phyloP scores from a whole-genome alignment of 2,888 invertebrate genomes.

The Eupithecia insigniata region DNA sequence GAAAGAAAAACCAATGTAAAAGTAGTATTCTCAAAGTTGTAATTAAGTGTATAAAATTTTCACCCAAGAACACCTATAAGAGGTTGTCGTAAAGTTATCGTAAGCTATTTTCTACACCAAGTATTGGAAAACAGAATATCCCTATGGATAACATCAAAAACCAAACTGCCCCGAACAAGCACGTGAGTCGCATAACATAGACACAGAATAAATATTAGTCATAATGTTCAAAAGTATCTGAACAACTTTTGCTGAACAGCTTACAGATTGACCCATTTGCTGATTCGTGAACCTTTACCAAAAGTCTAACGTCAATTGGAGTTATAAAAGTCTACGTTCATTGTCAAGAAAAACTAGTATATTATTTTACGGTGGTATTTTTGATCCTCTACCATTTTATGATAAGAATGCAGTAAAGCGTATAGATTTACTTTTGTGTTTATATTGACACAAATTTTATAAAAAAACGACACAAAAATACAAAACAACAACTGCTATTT shows the following conservation, averaged over 20 bases:
- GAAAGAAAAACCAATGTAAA: not conserved
- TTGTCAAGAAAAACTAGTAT: no score
- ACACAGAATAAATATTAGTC: slow-evolving; percentile 24
- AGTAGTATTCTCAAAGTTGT: not conserved
- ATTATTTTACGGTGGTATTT: not conserved
- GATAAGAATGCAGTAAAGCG: not conserved
- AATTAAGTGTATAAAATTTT: not conserved
- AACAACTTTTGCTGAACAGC: slow-evolving; percentile 9
- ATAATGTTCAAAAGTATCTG: slow-evolving; percentile 16
- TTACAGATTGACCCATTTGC: not conserved
- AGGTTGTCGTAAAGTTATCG: not conserved
- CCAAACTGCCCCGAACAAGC: slow-evolving; percentile 40
- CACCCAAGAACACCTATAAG: not conserved
- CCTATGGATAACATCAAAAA: slow-evolving; percentile 39
- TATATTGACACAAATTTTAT: not conserved
- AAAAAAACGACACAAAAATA: no score
- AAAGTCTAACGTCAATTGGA: no score
- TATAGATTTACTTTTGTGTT: not conserved
- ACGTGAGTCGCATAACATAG: slow-evolving; percentile 41
- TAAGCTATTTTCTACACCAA: slow-evolving; percentile 32
- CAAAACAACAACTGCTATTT: no score
- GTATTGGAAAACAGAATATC: slow-evolving; percentile 41
- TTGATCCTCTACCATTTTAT: not conserved
- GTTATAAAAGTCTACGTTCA: no score
- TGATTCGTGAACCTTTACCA: not conserved